Evolutionary conservation across 2,797 vertebrate species (phyloP).

Genomic region (Parauchenoglanis punctatus): DNA sequence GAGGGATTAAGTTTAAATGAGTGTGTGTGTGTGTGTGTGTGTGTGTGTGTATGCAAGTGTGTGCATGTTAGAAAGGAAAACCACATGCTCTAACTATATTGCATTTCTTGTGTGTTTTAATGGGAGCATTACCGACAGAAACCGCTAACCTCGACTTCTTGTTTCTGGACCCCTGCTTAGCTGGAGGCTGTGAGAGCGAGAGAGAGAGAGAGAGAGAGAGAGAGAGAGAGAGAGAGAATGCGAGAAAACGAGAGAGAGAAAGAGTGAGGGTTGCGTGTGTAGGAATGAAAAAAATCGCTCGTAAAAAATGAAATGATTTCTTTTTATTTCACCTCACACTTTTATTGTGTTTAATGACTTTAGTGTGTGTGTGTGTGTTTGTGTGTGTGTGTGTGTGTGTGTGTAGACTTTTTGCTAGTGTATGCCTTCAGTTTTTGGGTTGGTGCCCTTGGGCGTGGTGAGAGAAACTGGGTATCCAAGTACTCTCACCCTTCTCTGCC

Average conservation of each 20-base stretch:
- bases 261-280: constrained; percentile 31
- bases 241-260: neutral
- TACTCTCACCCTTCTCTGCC: constrained; percentile 36
- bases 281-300: constrained; percentile 36
- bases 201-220: constrained; percentile 1
- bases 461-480: constrained; percentile 32
- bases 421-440: constrained; percentile 37
- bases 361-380: constrained; percentile 47
- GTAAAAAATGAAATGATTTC: constrained; percentile 33
- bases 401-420: neutral
- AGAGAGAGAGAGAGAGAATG: neutral
- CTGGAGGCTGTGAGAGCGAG: constrained; percentile 43
- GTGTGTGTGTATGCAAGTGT: constrained; percentile 30
- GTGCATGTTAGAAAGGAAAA: constrained; percentile 56
- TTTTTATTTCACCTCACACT: constrained; percentile 47
- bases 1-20: constrained; percentile 53
- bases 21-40: constrained; percentile 53
- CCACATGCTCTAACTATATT: constrained; percentile 74
- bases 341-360: constrained; percentile 44
- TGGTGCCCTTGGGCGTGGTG: constrained; percentile 40
- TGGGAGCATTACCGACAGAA: constrained; percentile 59
- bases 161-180: constrained; percentile 53
- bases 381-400: constrained; percentile 21
- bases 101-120: constrained; percentile 73
- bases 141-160: constrained; percentile 43